Percentiles rank a stretch among this genome's conserved stretches.
These are phyloP conservation scores for Hydraecia micacea DNA, from an alignment of 2,888 invertebrate genomes.

Conservation along the genomic window DNA sequence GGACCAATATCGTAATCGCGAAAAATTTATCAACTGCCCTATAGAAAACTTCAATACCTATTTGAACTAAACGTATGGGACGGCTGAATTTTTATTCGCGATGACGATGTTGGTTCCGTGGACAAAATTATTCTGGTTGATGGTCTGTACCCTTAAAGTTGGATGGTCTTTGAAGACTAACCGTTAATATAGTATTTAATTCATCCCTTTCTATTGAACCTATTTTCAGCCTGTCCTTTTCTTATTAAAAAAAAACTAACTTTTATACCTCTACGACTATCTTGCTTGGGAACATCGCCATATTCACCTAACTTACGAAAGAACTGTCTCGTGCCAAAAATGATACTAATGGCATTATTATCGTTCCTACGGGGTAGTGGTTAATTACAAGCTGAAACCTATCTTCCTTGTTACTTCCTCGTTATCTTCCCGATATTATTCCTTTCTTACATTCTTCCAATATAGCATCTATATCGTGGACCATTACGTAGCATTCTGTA, in stretches of 20 bases:
- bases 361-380: not conserved
- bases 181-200: not conserved
- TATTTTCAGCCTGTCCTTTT: not conserved
- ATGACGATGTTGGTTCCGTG: too few species aligned
- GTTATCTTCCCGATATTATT: not conserved
- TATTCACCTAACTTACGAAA: not conserved
- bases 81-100: too few species aligned
- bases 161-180: too few species aligned
- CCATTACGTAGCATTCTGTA: constrained; percentile 7
- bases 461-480: constrained; percentile 8
- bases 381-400: not conserved
- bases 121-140: too few species aligned
- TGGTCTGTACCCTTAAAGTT: too few species aligned
- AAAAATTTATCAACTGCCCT: too few species aligned
- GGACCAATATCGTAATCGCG: too few species aligned
- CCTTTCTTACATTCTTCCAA: not conserved
- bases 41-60: too few species aligned
- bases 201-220: constrained; percentile 1
- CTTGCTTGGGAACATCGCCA: too few species aligned
- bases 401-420: not conserved
- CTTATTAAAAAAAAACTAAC: not conserved
- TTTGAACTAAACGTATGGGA: too few species aligned
- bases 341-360: not conserved
- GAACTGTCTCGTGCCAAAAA: not conserved
- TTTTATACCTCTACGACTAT: not conserved